These are phyloP conservation scores for Brachionus manjavacas DNA, from an alignment of 1,140 invertebrate species.

Conservation along the genomic window DNA sequence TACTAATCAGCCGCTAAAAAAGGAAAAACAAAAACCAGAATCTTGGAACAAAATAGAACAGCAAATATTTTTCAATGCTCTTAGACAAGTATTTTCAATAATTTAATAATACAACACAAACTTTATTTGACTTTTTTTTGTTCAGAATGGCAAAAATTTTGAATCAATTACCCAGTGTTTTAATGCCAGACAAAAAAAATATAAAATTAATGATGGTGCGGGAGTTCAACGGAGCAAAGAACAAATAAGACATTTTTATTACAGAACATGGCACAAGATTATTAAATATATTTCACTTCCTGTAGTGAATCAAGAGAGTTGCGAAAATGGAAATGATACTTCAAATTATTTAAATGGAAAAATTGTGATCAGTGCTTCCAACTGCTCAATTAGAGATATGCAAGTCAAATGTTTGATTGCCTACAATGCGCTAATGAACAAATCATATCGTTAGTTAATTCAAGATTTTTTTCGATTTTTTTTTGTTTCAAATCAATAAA, in stretches of 20 bases:
- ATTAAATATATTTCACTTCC: conserved; percentile 79
- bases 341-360: background rate
- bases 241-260: conserved; percentile 84
- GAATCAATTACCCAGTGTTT: conserved; percentile 78
- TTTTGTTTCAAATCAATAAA: background rate
- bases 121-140: background rate
- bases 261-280: conserved; percentile 83
- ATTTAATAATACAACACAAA: background rate
- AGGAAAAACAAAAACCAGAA: conserved; percentile 38
- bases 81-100: conserved; percentile 8
- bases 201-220: conserved; percentile 60
- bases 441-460: background rate
- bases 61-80: conserved; percentile 42
- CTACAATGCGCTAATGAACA: conserved; percentile 31
- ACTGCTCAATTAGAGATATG: conserved; percentile 25
- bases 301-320: conserved; percentile 63
- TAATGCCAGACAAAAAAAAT: conserved; percentile 65
- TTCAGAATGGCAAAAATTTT: conserved; percentile 81
- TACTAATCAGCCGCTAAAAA: background rate
- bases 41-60: conserved; percentile 40
- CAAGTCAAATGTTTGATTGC: conserved; percentile 40
- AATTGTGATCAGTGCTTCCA: background rate
- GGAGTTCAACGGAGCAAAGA: conserved; percentile 65
- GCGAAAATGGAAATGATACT: background rate
- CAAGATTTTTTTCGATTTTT: background rate